Percentiles rank a stretch among this genome's conserved stretches.
These are phyloP conservation scores for Crocodylus rhombifer DNA, from an alignment of 2,797 vertebrate genomes.

Conservation along the genomic window DNA sequence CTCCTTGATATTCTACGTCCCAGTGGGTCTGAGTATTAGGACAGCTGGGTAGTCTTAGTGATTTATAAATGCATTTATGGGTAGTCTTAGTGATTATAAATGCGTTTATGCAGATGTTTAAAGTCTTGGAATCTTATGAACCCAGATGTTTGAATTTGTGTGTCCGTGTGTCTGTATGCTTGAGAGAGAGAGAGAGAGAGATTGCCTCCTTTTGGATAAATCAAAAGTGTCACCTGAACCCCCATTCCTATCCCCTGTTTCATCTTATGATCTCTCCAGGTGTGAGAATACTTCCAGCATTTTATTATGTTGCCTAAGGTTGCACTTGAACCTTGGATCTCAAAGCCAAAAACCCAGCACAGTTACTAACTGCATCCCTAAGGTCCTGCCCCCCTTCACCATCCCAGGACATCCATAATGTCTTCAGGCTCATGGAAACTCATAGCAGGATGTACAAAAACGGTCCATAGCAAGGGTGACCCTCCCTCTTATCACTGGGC, in stretches of 20 bases:
- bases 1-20: background rate
- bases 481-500: background rate
- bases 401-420: too few relatives aligned
- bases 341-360: background rate
- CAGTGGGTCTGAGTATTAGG: accelerated
- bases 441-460: background rate
- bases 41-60: background rate
- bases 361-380: background rate
- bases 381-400: background rate
- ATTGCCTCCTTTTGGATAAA: background rate
- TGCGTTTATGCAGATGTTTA: background rate
- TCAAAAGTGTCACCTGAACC: too few relatives aligned
- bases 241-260: too few relatives aligned
- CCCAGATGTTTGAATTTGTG: background rate
- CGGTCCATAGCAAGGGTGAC: background rate
- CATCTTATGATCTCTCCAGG: background rate
- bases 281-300: background rate
- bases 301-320: background rate
- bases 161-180: accelerated
- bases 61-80: background rate
- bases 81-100: background rate
- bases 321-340: background rate
- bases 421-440: background rate
- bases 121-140: background rate
- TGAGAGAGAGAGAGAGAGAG: too few relatives aligned